These are phyloP conservation scores for Eretmochelys imbricata DNA, from an alignment of 2,113 vertebrate genomes.

Conservation along the genomic window DNA sequence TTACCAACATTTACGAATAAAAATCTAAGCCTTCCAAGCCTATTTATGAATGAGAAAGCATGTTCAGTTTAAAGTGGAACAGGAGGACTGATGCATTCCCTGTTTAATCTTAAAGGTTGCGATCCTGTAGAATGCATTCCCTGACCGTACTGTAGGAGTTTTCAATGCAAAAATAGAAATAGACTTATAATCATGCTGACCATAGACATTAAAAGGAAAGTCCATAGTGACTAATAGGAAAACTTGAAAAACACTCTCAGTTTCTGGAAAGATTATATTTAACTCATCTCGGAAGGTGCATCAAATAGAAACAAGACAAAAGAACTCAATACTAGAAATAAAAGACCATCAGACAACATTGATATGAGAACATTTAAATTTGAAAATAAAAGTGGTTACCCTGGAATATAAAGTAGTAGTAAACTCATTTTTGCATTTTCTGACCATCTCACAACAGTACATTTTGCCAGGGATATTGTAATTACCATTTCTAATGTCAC, in stretches of 20 bases:
- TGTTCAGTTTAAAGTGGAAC: background rate
- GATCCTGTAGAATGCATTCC: background rate
- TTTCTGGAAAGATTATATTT: constrained; percentile 12
- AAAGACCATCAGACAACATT: constrained; percentile 6
- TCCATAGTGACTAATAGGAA: constrained; percentile 43
- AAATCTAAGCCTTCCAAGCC: background rate
- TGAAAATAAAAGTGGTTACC: background rate
- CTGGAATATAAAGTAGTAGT: background rate
- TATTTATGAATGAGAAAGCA: background rate
- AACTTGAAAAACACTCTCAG: background rate
- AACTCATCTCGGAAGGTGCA: background rate
- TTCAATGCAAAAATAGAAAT: background rate
- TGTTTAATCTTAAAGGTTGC: background rate
- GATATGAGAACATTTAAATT: too few relatives aligned
- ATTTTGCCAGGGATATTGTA: background rate
- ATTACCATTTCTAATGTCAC: background rate
- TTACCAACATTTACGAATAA: background rate
- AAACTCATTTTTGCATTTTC: background rate
- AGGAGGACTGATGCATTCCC: background rate
- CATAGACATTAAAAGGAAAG: background rate
- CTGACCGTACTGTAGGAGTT: background rate
- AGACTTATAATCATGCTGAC: background rate
- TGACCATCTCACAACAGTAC: background rate
- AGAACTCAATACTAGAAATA: constrained; percentile 7
- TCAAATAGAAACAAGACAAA: constrained; percentile 4